Evolutionary conservation across 2,888 invertebrate genomes (phyloP), one percentile per base, ranked within the genome.

Genomic region (Leptarthrus brevirostris): DNA sequence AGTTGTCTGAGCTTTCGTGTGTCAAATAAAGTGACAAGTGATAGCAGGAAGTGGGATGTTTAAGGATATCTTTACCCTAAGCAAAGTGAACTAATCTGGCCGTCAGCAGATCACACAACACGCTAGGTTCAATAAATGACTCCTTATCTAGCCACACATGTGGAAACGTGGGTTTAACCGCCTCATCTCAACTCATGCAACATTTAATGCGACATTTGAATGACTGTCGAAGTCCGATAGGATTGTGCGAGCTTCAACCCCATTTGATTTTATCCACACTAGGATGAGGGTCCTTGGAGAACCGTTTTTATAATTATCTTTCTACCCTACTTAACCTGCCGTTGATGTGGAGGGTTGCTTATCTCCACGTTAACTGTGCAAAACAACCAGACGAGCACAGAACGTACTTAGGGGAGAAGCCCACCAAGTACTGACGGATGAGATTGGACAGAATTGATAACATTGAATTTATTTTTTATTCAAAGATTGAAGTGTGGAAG

Each of bases 171-270:
- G 40, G 26, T 56, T 16, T 36, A n/a, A 34, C 44, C 16, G 40
- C 56, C 10, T 47, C 69, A 75, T 75, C 75, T 47, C 71, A 70
- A 56, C 75, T 76, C 74, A 77, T 73, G 77, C 77, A 77, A 76
- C 77, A 75, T 77, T 78, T 78, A 78, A 78, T 78, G 77, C 76
- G 78, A 76, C 78, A 78, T 77, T 77, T 78, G 78, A 78, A 75
- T 78, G 78, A 78, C 77, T 76, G 77, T 70, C 74, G 74, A 75
- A 72, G 76, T 74, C 77, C 74, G 71, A 71, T 71, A 71, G 56
- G 40, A 71, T 71, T 71, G 34, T 52, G n/a, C 12, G 34, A 20
- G 69, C 22, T 49, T 30, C 52, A 24, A 52, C 52, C 69, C 69
- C 20, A 69, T 52, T 18, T 18, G 26, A 49, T 47, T 8, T 24